Conservation (phyloP, 1,140 invertebrate species). For the Sitodiplosis mosellana region DNA sequence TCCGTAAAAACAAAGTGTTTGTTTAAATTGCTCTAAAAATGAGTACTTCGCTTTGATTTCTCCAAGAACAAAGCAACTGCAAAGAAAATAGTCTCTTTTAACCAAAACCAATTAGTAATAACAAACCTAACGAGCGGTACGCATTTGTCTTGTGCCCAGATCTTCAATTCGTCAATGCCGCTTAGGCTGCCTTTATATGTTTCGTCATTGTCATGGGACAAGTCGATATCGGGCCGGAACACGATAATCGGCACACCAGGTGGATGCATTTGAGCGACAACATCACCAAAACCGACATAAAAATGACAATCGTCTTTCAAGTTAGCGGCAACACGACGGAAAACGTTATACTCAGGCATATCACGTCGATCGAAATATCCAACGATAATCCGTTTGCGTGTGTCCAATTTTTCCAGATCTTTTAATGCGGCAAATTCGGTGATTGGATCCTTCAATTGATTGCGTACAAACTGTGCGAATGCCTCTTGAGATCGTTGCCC, state of each 20-base stretch:
- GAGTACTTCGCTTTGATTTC: too few relatives aligned
- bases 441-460: constrained; percentile 82
- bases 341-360: constrained; percentile 58
- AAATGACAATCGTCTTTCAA: constrained; percentile 94
- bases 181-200: constrained; percentile 51
- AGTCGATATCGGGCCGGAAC: constrained; percentile 57
- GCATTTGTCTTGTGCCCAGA: constrained; percentile 81
- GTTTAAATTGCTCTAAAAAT: too few relatives aligned
- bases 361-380: constrained; percentile 80
- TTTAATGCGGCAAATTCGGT: constrained; percentile 54
- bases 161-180: constrained; percentile 59
- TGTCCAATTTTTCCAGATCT: constrained; percentile 61
- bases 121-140: constrained; percentile 46
- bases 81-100: too few relatives aligned
- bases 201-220: constrained; percentile 63
- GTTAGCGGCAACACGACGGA: constrained; percentile 65
- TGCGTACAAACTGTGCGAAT: constrained; percentile 68
- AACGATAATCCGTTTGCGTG: constrained; percentile 80
- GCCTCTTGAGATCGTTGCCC: constrained; percentile 55
- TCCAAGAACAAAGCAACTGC: too few relatives aligned
- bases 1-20: too few relatives aligned
- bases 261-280: constrained; percentile 62
- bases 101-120: too few relatives aligned
- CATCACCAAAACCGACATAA: constrained; percentile 82
- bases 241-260: constrained; percentile 58